These are phyloP conservation scores for Manis crassicaudata DNA, from an alignment of 2,797 vertebrate genomes.

Conservation along the genomic window DNA sequence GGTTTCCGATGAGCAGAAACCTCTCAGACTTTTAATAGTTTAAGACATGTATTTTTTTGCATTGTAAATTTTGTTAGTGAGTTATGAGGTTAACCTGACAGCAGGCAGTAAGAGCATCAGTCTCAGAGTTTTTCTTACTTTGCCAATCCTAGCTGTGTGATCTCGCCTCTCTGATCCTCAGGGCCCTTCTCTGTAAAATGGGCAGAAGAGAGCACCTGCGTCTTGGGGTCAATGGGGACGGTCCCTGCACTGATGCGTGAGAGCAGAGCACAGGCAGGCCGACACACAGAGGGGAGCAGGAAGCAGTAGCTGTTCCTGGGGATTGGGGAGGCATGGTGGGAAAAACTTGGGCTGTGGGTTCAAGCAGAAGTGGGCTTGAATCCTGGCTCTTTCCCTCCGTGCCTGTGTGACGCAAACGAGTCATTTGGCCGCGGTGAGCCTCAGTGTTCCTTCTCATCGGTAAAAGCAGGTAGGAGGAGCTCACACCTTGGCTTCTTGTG, in stretches of 20 bases:
- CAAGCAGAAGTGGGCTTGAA: background rate
- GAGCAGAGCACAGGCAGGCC: background rate
- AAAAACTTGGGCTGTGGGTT: background rate
- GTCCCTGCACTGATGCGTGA: background rate
- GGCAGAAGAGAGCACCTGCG: no score
- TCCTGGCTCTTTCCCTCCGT: background rate
- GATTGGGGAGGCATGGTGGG: background rate
- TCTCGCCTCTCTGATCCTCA: background rate
- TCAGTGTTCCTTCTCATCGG: background rate
- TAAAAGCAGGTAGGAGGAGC: background rate
- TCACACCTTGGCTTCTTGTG: background rate
- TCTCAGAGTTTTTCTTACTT: background rate
- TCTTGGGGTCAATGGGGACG: background rate
- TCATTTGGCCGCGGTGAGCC: background rate
- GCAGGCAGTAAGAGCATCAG: background rate
- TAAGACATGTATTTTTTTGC: background rate
- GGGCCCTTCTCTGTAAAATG: background rate
- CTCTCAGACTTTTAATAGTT: background rate
- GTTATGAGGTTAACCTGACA: background rate
- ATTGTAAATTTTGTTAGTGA: background rate
- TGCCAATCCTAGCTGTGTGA: background rate
- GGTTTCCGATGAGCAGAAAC: background rate
- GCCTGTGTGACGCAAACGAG: background rate
- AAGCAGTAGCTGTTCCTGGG: background rate
- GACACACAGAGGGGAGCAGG: fast-evolving